These are phyloP conservation scores for Lindbergichthys nudifrons DNA, from an alignment of 2,797 vertebrate genomes.

Conservation along the genomic window DNA sequence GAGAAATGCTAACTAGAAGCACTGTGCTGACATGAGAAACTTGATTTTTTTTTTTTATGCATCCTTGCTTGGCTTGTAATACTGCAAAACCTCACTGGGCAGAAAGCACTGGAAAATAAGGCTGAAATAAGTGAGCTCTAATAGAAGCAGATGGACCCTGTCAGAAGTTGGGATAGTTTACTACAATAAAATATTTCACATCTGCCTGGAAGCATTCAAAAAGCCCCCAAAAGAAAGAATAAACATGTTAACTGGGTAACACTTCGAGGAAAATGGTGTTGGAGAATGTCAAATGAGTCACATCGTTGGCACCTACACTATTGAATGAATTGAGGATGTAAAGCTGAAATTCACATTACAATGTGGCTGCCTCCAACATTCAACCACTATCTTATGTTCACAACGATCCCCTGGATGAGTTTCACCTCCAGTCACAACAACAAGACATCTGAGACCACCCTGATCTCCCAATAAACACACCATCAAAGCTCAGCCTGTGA, in stretches of 20 bases:
- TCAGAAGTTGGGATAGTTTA: slow-evolving; percentile 34
- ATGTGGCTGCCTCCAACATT: neutral
- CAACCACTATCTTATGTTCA: slow-evolving; percentile 10
- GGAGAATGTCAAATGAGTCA: neutral
- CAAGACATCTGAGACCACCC: slow-evolving; percentile 60
- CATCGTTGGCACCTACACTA: neutral
- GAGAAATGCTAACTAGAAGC: slow-evolving; percentile 42
- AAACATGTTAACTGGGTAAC: slow-evolving; percentile 26
- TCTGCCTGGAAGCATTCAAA: slow-evolving; percentile 48
- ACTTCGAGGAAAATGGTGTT: neutral
- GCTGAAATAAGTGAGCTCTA: slow-evolving; percentile 41
- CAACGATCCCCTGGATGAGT: slow-evolving; percentile 11
- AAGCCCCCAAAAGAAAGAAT: slow-evolving; percentile 14
- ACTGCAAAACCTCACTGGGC: slow-evolving; percentile 44
- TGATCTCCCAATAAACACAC: slow-evolving; percentile 51
- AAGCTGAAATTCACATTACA: slow-evolving; percentile 14
- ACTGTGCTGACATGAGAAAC: slow-evolving; percentile 3
- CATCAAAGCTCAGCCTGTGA: slow-evolving; percentile 34
- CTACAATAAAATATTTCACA: slow-evolving; percentile 54
- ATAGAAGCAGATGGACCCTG: slow-evolving; percentile 55
- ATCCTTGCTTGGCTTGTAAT: slow-evolving; percentile 40
- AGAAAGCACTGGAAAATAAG: slow-evolving; percentile 44
- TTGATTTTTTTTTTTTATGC: slow-evolving; percentile 26
- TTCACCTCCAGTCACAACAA: slow-evolving; percentile 52
- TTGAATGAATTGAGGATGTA: neutral